Conservation (phyloP, 1,140 invertebrate genomes). For the Leptinotarsa undecemlineata region DNA sequence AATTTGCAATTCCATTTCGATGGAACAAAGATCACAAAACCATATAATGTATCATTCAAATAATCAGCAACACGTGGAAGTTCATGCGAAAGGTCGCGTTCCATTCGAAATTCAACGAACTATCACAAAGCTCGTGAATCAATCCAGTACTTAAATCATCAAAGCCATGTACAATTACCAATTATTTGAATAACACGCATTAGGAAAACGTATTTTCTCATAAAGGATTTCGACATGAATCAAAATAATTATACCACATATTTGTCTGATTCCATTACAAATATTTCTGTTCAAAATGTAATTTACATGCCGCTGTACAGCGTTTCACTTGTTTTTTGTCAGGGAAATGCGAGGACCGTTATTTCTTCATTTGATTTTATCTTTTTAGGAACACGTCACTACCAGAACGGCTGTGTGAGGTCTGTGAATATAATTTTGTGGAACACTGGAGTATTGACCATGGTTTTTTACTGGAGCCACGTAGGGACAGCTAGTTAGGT, state of each 20-base stretch:
- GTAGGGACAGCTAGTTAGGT: too few relatives aligned
- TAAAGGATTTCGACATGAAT: not conserved
- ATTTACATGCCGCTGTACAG: not conserved
- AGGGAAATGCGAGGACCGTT: not conserved
- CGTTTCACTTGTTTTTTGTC: not conserved
- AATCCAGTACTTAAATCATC: not conserved
- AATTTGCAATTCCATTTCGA: too few relatives aligned
- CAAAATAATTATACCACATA: slow-evolving; percentile 4
- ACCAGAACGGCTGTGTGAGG: not conserved
- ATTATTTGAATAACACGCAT: not conserved
- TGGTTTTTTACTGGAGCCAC: not conserved
- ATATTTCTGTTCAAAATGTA: not conserved
- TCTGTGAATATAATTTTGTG: not conserved
- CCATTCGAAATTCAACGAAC: too few relatives aligned
- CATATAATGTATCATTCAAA: too few relatives aligned
- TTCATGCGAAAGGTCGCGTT: too few relatives aligned
- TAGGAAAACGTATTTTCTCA: not conserved
- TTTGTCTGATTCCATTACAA: not conserved
- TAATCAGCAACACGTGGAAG: too few relatives aligned
- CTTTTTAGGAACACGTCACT: not conserved
- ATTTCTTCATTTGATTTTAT: not conserved
- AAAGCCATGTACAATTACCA: not conserved
- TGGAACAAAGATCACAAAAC: too few relatives aligned
- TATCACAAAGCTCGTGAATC: not conserved
- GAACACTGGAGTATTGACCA: not conserved